A percentile compares a stretch with the other conserved stretches of the same genome.
Evolutionary conservation across 23 tunicate genomes (phyloP).

Genomic region (Clavelina lepadiformis): DNA sequence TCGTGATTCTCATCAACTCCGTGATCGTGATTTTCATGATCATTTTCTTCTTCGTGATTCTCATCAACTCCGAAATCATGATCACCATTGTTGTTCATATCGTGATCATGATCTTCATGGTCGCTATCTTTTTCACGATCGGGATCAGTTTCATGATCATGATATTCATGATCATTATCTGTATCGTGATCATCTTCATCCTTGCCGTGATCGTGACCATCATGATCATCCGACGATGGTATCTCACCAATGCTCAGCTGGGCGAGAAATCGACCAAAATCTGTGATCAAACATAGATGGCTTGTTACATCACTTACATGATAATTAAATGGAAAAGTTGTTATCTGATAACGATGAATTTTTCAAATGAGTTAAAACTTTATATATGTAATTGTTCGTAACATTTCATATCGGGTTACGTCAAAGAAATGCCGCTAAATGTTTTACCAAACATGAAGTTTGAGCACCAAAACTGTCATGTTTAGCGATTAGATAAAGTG

Average conservation of each 20-base stretch:
- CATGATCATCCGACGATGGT: not conserved
- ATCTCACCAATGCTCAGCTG: not conserved
- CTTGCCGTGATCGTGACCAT: not conserved
- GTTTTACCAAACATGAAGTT: no score
- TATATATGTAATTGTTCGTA: no score
- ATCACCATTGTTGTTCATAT: not conserved
- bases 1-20: not conserved
- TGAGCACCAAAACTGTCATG: no score
- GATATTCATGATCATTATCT: not conserved
- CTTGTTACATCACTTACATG: no score
- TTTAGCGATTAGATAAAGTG: no score
- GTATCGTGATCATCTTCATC: not conserved
- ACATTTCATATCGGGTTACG: no score
- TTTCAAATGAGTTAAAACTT: no score
- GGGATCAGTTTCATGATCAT: constrained; percentile 22
- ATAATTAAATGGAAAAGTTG: no score
- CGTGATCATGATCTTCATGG: constrained; percentile 16
- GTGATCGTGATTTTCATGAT: constrained; percentile 3
- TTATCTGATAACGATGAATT: no score
- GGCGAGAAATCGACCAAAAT: not conserved
- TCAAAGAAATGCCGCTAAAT: no score
- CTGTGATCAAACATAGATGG: no score
- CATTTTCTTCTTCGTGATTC: constrained; percentile 4
- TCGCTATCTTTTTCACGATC: constrained; percentile 7
- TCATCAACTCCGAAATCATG: constrained; percentile 6